Evolutionary conservation across 2,888 invertebrate genomes (phyloP), one percentile per base, ranked within the genome.

Genomic region (Cordilura impudica): DNA sequence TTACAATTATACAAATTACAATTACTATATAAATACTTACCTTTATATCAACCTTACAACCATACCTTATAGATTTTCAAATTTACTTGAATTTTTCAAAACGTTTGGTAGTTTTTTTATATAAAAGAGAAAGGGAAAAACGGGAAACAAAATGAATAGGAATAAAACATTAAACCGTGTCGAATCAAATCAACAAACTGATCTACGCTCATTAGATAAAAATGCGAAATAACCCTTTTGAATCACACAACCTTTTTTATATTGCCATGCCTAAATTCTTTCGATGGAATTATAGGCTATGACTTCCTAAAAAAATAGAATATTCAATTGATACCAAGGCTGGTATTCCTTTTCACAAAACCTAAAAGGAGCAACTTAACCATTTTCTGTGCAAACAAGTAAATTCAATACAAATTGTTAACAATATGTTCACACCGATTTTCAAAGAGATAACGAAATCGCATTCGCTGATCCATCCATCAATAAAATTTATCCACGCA

Each of bases 401-500:
- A 14, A 63, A 63, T 49, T 49, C 47, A 29, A 18, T 61, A 7
- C 47, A 47, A 61, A 29, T 47, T 19, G 31, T 47, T 19, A 19
- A 18, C 4, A 47, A 47, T 29, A 29, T 61, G 29, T 31, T 47
- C 47, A 18, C 7, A 10, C 12, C 7, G 19, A 19, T 19, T 49
- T 61, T n/a, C 14, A 12, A 18, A 7, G 8, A 47, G 56, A n/a
- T 14, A 45, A 31, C 1, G 2, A 1, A 35, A 47, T 43, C n/a
- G 49, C 35, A 12, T 71, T 72, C 19, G 66, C 54, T 21, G 12
- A 61, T 63, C 19, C 43, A 18, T 65, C 61, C 78, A 19, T 54
- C 56, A 49, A 45, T 35, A 19, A 56, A 56, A 56, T 56, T 56
- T 29, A 56, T 56, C 6, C 56, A 56, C 14, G 35, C 56, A 10